These are phyloP conservation scores for Coremacera marginata DNA, from an alignment of 2,888 invertebrate species.

Conservation along the genomic window DNA sequence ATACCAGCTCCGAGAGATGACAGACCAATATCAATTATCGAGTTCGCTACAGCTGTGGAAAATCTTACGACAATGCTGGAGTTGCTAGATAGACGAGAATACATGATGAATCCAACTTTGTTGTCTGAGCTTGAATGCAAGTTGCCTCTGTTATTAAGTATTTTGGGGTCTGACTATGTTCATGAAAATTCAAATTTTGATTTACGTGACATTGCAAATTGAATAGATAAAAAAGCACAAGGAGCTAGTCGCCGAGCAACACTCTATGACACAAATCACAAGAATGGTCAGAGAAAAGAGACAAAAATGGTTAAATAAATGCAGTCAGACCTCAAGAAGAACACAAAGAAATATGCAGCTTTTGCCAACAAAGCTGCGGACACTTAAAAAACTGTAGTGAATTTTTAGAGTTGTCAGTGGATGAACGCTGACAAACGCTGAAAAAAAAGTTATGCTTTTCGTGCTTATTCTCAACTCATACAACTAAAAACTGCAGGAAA, in stretches of 20 bases:
- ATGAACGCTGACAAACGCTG: conserved; percentile 27
- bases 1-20: neutral
- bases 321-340: neutral
- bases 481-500: neutral
- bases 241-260: too few relatives aligned
- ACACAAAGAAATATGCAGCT: neutral
- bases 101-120: neutral
- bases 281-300: neutral
- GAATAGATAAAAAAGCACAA: too few relatives aligned
- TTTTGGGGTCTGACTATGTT: neutral
- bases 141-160: neutral
- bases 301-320: neutral
- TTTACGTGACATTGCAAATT: neutral
- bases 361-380: neutral
- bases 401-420: conserved; percentile 14
- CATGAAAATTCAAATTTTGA: neutral
- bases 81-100: neutral
- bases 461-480: neutral
- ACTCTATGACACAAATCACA: neutral
- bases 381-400: neutral
- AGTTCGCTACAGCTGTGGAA: neutral
- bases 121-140: neutral
- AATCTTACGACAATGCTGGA: neutral
- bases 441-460: conserved; percentile 26
- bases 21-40: neutral